phyloP scores from a whole-genome alignment of 2,113 vertebrate genomes.

The Puntigrus tetrazona region DNA sequence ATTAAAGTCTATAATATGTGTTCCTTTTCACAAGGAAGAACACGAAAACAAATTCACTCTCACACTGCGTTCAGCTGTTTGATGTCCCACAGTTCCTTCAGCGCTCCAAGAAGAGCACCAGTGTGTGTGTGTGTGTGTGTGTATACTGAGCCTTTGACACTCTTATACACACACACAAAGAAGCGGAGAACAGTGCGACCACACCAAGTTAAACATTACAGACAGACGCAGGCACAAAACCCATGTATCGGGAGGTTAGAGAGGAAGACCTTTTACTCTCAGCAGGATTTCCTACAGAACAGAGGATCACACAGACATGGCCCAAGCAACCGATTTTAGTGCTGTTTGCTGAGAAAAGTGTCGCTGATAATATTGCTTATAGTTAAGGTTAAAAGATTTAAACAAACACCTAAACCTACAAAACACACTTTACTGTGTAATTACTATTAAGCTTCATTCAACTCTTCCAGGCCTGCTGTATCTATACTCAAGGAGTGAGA shows the following conservation, averaged over 20 bases:
- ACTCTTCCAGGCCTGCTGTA: no score
- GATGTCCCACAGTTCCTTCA: constrained; percentile 37
- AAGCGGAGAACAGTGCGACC: constrained; percentile 40
- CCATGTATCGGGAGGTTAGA: neutral
- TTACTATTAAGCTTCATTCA: no score
- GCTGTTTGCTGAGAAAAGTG: neutral
- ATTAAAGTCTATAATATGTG: neutral
- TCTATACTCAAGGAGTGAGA: no score
- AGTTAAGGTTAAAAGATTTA: neutral
- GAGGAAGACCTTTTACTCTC: neutral
- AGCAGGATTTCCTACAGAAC: constrained; percentile 32
- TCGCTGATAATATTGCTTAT: neutral
- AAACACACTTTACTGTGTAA: no score
- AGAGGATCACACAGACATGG: neutral
- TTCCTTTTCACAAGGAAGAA: no score
- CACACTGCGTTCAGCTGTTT: constrained; percentile 27
- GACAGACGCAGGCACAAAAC: neutral
- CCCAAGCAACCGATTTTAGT: neutral
- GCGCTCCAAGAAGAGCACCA: neutral
- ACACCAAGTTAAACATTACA: constrained; percentile 66
- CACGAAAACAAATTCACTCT: constrained; percentile 2
- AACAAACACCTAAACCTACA: neutral
- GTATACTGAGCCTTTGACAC: constrained; percentile 6
- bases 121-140: neutral
- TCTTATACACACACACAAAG: constrained; percentile 23